These are phyloP conservation scores for Caenorhabditis angaria DNA, from an alignment of 2,888 invertebrate species.

Conservation along the genomic window DNA sequence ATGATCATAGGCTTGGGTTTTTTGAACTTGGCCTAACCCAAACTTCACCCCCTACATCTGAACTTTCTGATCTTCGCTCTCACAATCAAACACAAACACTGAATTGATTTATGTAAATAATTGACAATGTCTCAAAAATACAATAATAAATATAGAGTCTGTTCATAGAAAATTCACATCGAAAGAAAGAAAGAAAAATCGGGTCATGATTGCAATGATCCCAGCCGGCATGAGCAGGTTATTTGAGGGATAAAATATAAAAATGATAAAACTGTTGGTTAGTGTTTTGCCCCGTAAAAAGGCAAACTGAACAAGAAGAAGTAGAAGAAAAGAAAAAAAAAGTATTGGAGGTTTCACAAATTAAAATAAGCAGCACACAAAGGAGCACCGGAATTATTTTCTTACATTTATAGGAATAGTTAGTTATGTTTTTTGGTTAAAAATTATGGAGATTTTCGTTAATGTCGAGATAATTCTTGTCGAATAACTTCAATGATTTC, in stretches of 20 bases:
- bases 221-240: conserved; percentile 2
- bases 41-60: no score
- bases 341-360: not conserved
- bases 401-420: not conserved
- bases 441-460: not conserved
- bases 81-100: no score
- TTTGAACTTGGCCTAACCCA: no score
- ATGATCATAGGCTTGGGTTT: no score
- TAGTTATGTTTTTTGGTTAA: no score
- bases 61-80: no score
- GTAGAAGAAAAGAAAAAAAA: not conserved
- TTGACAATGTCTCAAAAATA: no score
- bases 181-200: not conserved
- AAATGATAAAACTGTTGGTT: not conserved
- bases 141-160: no score
- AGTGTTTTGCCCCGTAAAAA: conserved; percentile 1
- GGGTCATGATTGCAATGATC: not conserved
- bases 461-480: conserved; percentile 6
- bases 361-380: not conserved
- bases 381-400: not conserved
- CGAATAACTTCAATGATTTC: conserved; percentile 43
- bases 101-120: no score
- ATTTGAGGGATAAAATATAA: not conserved
- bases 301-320: no score
- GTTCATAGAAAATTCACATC: no score